Evolutionary conservation across 2,888 invertebrate genomes (phyloP).

Genomic region (Sisyra nigra): DNA sequence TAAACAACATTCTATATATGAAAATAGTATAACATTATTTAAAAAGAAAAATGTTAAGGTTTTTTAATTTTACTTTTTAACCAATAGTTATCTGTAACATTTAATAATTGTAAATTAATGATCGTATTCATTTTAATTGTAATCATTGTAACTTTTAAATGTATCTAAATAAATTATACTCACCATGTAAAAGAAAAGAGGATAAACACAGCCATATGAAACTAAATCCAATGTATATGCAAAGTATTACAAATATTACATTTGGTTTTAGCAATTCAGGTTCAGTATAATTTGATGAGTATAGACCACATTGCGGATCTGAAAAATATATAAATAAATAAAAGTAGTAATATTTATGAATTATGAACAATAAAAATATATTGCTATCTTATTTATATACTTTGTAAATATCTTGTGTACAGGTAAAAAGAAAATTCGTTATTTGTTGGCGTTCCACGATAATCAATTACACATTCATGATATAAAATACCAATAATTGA

Average conservation of each 20-base stretch:
- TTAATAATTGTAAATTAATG: too few species aligned
- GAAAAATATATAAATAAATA: too few species aligned
- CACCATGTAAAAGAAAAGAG: constrained; percentile 20
- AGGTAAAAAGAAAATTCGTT: constrained; percentile 16
- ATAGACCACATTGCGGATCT: constrained; percentile 14
- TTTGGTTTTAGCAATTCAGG: constrained; percentile 17
- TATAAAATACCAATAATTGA: constrained; percentile 25
- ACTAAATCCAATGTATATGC: constrained; percentile 22
- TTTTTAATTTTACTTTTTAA: too few species aligned
- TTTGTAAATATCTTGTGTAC: constrained; percentile 15
- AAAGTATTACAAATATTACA: constrained; percentile 21
- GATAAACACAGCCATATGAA: constrained; percentile 23
- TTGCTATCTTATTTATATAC: neutral
- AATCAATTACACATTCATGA: constrained; percentile 19
- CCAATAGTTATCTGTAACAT: too few species aligned
- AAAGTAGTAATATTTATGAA: neutral
- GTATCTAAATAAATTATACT: constrained; percentile 12
- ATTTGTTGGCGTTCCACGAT: constrained; percentile 12
- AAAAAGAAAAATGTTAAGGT: too few species aligned
- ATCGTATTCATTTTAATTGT: too few species aligned
- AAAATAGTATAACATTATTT: too few species aligned
- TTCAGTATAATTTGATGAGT: constrained; percentile 14
- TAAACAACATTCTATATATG: too few species aligned
- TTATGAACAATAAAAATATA: neutral
- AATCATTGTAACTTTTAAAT: too few species aligned